Evolutionary conservation across 2,113 vertebrate species (phyloP).

Genomic region (Epinephelus moara): DNA sequence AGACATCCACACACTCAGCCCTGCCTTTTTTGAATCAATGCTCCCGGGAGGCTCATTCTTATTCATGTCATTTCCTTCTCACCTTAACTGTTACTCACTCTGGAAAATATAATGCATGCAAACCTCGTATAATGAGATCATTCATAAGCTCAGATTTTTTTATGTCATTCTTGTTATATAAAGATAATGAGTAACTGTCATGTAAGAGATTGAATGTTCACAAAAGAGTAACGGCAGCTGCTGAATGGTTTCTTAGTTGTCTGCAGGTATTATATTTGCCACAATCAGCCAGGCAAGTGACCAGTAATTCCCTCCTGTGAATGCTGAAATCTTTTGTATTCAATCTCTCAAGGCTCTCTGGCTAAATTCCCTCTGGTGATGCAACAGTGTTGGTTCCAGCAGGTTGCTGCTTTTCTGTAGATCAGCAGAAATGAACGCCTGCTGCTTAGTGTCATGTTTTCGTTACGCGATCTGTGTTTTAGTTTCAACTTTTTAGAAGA

Average conservation of each 20-base stretch:
- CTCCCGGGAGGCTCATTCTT: neutral
- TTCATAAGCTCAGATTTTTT: neutral
- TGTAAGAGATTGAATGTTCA: neutral
- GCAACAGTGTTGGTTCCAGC: conserved; percentile 30
- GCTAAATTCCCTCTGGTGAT: conserved; percentile 25
- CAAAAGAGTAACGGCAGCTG: neutral
- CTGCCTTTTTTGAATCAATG: conserved; percentile 10
- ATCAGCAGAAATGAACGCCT: neutral
- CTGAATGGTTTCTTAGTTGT: neutral
- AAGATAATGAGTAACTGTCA: conserved; percentile 1
- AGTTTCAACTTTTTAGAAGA: neutral
- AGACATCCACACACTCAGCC: conserved; percentile 35
- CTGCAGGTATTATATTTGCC: neutral
- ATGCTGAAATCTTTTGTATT: conserved; percentile 25
- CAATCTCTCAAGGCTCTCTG: neutral
- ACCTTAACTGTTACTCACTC: neutral
- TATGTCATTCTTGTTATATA: neutral
- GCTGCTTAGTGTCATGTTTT: conserved; percentile 27
- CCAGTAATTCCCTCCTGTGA: conserved; percentile 36
- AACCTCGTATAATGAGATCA: neutral
- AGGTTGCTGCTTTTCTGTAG: neutral
- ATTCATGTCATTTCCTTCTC: conserved; percentile 12
- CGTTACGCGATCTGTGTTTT: neutral
- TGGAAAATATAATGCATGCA: neutral
- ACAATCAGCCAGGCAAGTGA: neutral